Conservation (phyloP, 2,888 invertebrate genomes). For the Spatulosminthurus flaviceps region DNA sequence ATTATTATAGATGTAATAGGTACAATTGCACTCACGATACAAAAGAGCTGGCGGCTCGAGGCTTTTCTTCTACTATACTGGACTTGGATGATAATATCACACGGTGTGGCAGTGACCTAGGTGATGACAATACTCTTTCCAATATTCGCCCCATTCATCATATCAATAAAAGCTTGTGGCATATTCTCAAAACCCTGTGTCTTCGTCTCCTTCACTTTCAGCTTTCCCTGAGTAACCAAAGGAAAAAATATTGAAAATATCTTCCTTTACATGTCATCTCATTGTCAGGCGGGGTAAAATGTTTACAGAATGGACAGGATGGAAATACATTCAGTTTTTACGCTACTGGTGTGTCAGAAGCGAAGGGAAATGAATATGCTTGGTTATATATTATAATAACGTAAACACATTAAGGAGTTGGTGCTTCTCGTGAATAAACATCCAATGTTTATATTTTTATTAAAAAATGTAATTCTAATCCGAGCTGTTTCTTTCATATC, state of each 20-base stretch:
- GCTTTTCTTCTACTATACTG: not conserved
- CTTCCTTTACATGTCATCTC: too few relatives aligned
- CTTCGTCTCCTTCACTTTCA: constrained; percentile 76
- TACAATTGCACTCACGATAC: not conserved
- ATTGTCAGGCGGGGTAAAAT: too few relatives aligned
- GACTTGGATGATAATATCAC: constrained; percentile 4
- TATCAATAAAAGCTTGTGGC: constrained; percentile 75
- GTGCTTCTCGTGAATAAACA: too few relatives aligned
- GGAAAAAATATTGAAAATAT: not conserved
- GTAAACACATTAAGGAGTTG: too few relatives aligned
- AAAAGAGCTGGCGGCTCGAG: not conserved
- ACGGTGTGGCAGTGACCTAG: constrained; percentile 14
- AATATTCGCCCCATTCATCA: constrained; percentile 74
- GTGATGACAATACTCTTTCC: constrained; percentile 66
- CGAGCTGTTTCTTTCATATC: too few relatives aligned
- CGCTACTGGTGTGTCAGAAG: too few relatives aligned
- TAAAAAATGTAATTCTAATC: too few relatives aligned
- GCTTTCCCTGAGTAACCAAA: constrained; percentile 71
- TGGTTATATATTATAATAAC: too few relatives aligned
- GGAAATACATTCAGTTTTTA: too few relatives aligned
- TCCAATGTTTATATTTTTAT: too few relatives aligned
- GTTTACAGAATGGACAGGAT: too few relatives aligned
- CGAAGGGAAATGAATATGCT: too few relatives aligned
- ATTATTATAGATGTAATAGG: not conserved
- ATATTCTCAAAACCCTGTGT: constrained; percentile 79